Evolutionary conservation across 2,888 invertebrate genomes (phyloP), one percentile per base, ranked within the genome.

Genomic region (Pollenia griseotomentosa): DNA sequence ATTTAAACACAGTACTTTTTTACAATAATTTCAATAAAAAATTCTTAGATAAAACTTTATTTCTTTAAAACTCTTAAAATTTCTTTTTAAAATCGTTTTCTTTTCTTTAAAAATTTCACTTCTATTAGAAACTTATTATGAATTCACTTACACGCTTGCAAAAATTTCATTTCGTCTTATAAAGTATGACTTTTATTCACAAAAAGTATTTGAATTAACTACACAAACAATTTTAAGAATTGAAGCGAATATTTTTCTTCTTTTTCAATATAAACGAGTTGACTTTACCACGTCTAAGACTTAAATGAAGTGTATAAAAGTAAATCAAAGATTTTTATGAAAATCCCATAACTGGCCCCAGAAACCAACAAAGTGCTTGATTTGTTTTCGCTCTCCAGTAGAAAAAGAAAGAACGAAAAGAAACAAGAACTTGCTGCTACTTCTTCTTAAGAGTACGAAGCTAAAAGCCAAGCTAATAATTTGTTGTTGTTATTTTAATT

Each of bases 311-410:
- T 90, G 89, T 90, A 90, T 89, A 89, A 90, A 90, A 90, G 89
- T 90, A 90, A 89, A 89, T 89, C 89, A 91, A 92, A 92, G 91
- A 91, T 91, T 93, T 93, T 92, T 93, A 92, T 92, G 89, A 92
- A 91, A 80, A 88, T 74, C 63, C 71, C 71, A 66, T 70, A 66
- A 74, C 46, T 74, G 59, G 68, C 57, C 44, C 53, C 46, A 66
- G 48, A 73, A 75, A 75, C 46, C 11, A 68, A 66, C 57, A 11
- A 19, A 55, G n/a, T 65, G 11, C 33, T 33, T 51, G n/a, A 16
- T 40, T 42, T 53, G 1, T 12, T 61, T 66, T 53, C 42, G 55
- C 77, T 77, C 75, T 83, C n/a, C n/a, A 65, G 33, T 23, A 70
- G 42, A 40, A 66, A 55, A 70, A 78, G 48, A 68, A 66, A 71